phyloP scores from a whole-genome alignment of 2,797 vertebrate genomes.

The Sebastes itinus region DNA sequence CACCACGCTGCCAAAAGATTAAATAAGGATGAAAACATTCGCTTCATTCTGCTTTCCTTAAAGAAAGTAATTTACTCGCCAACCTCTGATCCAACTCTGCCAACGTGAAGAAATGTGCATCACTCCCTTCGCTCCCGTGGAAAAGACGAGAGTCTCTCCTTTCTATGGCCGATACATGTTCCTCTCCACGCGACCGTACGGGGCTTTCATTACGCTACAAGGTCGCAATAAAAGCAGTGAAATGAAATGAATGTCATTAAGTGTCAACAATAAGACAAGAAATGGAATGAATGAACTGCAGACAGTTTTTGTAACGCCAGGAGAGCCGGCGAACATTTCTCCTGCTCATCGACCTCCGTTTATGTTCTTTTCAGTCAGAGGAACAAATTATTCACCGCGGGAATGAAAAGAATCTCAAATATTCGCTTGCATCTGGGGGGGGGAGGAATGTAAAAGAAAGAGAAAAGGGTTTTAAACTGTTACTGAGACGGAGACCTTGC shows the following conservation, averaged over 20 bases:
- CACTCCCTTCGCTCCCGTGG: background rate
- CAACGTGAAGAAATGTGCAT: constrained; percentile 4
- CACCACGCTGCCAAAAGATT: background rate
- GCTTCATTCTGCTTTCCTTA: background rate
- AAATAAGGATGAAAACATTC: background rate
- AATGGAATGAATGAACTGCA: background rate
- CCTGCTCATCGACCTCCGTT: constrained; percentile 5
- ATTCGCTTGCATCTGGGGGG: background rate
- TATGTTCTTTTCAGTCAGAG: constrained; percentile 20
- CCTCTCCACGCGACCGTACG: background rate
- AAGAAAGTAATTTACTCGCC: constrained; percentile 3
- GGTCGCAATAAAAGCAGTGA: background rate
- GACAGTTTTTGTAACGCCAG: background rate
- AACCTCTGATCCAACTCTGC: constrained; percentile 9
- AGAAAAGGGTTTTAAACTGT: constrained; percentile 14
- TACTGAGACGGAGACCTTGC: constrained; percentile 34
- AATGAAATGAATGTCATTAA: background rate
- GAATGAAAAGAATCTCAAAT: constrained; percentile 37
- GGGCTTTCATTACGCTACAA: constrained; percentile 40
- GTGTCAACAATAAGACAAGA: constrained; percentile 1
- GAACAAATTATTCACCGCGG: constrained; percentile 16
- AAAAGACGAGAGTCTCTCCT: background rate
- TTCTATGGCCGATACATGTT: constrained; percentile 8
- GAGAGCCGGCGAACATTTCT: background rate
- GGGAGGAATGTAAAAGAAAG: background rate